Evolutionary conservation across 2,113 vertebrate species (phyloP), one percentile per base, ranked within the genome.

Genomic region (Perccottus glenii): DNA sequence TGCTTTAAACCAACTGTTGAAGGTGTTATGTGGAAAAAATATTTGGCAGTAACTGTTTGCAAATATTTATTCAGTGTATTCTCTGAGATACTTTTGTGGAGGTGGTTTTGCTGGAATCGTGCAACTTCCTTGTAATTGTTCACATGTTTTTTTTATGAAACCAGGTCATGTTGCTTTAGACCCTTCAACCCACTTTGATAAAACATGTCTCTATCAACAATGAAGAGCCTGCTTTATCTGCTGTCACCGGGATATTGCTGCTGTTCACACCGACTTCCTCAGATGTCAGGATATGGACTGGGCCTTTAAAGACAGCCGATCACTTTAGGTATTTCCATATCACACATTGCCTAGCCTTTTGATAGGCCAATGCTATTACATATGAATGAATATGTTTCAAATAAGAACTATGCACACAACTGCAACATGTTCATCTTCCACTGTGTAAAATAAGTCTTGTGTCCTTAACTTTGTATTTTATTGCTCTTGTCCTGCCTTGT

Each of bases 311-410:
- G 74, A 47, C 59, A 70, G 63, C 56, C 56, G 51, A 67, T 68
- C 60, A 46, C 62, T 61, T 51, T 16, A 57, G 64, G 72, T 27
- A 85, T 89, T 86, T 86, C 72, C 86, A 89, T 81, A 83, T 88
- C 85, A 85, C 70, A 88, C 83, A 78, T 78, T 73, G 80, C 43
- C 78, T 77, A 71, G 65, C 58, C 80, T 69, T 88, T 85, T 87
- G 82, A 88, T 87, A 64, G 70, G 43, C 35, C 53, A 42, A 49
- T 58, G 0, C 45, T 53, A 55, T 83, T 74, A 35, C 51, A 80
- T 79, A 68, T 69, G 61, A 66, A 75, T 66, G 46, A 53, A 1
- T 27, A 27, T 40, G 38, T 40, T 40, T 40, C 38, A 6, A 8
- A 40, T 8, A 63, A n/a, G 44, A 16, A 45, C 43, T 33, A 36